Conservation (phyloP, 2,888 invertebrate genomes). For the Caprella mutica region DNA sequence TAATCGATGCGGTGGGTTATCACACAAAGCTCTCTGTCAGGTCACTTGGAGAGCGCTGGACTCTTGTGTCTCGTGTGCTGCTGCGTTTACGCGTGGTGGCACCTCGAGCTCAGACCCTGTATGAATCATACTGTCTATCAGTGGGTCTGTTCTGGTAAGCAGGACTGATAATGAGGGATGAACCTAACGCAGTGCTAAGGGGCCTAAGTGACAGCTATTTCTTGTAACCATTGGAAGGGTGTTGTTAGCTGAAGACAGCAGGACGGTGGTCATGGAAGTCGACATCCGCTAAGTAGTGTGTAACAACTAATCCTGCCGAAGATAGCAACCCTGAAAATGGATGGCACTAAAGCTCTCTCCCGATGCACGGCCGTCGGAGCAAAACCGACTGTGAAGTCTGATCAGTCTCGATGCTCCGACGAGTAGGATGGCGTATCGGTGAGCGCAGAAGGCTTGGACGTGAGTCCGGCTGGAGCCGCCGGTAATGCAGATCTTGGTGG, state of each 20-base stretch:
- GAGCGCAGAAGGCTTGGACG: conserved; percentile 53
- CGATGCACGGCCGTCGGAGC: conserved; percentile 43
- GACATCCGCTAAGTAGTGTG: conserved; percentile 55
- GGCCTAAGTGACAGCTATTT: conserved; percentile 53
- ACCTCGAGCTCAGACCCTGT: too few relatives aligned
- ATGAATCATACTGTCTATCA: too few relatives aligned
- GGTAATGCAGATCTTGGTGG: conserved; percentile 52
- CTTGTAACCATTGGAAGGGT: conserved; percentile 44
- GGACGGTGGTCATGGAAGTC: conserved; percentile 57
- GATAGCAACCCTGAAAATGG: conserved; percentile 3
- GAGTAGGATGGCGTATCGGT: conserved; percentile 50
- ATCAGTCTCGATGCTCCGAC: conserved; percentile 45
- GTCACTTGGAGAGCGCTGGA: too few relatives aligned
- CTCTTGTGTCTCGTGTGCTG: too few relatives aligned
- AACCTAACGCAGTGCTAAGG: conserved; percentile 60
- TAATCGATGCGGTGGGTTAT: conserved; percentile 3
- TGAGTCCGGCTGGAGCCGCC: conserved; percentile 46
- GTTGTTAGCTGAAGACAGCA: conserved; percentile 34
- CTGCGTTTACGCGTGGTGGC: too few relatives aligned
- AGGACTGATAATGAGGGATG: conserved; percentile 69
- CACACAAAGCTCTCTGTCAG: conserved; percentile 37
- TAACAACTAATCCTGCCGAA: conserved; percentile 52
- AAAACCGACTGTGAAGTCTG: conserved; percentile 35
- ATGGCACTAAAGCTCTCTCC: conserved; percentile 41
- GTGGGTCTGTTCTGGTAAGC: conserved; percentile 65